phyloP scores from a whole-genome alignment of 2,113 vertebrate genomes.

The Ictalurus furcatus region DNA sequence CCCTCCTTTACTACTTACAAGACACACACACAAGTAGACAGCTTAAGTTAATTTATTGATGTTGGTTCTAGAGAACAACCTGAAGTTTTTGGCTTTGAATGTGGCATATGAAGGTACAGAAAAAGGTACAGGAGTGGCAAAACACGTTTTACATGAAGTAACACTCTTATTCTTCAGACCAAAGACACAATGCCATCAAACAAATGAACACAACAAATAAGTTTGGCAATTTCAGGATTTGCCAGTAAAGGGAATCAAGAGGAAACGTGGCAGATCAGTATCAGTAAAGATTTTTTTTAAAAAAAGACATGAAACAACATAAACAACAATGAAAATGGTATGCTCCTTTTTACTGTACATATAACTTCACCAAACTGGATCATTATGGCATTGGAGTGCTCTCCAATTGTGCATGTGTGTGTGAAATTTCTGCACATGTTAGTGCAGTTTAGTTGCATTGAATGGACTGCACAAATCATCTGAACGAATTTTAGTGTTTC shows the following conservation, averaged over 20 bases:
- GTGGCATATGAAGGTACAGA: conserved; percentile 51
- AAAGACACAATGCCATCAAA: conserved; percentile 59
- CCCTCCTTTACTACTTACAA: neutral
- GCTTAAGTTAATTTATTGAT: conserved; percentile 65
- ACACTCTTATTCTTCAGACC: conserved; percentile 65
- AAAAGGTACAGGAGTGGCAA: conserved; percentile 64
- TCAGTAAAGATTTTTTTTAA: conserved; percentile 57
- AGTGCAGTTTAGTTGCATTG: neutral
- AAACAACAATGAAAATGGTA: conserved; percentile 49
- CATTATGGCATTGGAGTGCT: neutral
- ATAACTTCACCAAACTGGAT: neutral
- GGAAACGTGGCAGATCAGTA: conserved; percentile 61
- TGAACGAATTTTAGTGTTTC: conserved; percentile 24
- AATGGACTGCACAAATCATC: neutral
- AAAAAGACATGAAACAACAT: conserved; percentile 47
- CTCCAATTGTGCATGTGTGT: conserved; percentile 1
- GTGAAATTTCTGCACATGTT: conserved; percentile 2
- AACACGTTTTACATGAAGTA: conserved; percentile 54
- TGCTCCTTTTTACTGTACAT: neutral
- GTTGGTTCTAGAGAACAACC: conserved; percentile 66
- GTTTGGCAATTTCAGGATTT: conserved; percentile 38
- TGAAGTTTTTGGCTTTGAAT: conserved; percentile 70
- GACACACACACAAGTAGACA: neutral
- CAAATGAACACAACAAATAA: conserved; percentile 67
- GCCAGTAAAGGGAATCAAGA: conserved; percentile 62